phyloP scores from a whole-genome alignment of 2,888 invertebrate species.

The Creontiades dilutus region DNA sequence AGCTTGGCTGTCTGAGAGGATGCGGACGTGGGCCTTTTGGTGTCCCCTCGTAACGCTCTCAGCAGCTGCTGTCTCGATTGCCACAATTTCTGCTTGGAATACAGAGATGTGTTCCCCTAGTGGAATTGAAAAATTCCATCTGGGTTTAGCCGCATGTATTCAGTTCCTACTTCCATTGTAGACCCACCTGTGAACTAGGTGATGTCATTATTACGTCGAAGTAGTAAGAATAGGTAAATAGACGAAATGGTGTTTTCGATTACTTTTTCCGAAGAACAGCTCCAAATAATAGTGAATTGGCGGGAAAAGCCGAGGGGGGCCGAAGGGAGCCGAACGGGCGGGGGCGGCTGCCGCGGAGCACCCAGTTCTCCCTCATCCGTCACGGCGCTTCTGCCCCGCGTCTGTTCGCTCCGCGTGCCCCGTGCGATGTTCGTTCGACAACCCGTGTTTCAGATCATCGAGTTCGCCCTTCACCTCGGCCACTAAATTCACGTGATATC shows the following conservation, averaged over 20 bases:
- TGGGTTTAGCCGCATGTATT: too few species aligned
- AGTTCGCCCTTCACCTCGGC: too few species aligned
- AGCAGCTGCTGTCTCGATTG: too few species aligned
- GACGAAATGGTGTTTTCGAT: not conserved
- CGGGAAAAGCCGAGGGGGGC: slow-evolving; percentile 15
- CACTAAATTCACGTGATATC: not conserved
- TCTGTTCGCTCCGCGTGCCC: not conserved
- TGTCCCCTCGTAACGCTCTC: too few species aligned
- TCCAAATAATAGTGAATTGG: not conserved
- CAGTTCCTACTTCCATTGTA: too few species aligned
- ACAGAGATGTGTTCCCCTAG: too few species aligned
- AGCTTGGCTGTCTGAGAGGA: too few species aligned
- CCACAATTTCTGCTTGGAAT: too few species aligned
- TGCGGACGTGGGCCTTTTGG: too few species aligned
- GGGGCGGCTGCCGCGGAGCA: not conserved
- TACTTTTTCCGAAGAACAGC: not conserved
- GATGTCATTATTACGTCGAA: too few species aligned
- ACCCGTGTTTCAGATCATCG: not conserved
- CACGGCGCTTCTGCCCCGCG: not conserved
- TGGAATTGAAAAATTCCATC: too few species aligned
- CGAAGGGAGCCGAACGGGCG: slow-evolving; percentile 6
- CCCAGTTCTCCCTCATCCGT: not conserved
- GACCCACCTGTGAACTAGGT: too few species aligned
- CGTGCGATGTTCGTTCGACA: slow-evolving; percentile 36
- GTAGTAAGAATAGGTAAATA: not conserved